phyloP scores from a whole-genome alignment of 2,113 vertebrate genomes.

The Mohoua ochrocephala region DNA sequence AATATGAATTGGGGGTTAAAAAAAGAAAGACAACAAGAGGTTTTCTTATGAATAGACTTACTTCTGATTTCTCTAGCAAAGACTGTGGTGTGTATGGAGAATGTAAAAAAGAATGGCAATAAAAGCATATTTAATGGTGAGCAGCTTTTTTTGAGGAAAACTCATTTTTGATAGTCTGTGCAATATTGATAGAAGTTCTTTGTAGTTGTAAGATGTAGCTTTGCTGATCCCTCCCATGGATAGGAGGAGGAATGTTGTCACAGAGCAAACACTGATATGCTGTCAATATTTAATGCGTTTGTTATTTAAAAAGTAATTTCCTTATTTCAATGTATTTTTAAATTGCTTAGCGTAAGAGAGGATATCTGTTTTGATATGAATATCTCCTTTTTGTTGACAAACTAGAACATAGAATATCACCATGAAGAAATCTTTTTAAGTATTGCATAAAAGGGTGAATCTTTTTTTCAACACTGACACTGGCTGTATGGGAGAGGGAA shows the following conservation, averaged over 20 bases:
- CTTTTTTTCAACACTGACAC: background rate
- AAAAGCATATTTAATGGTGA: background rate
- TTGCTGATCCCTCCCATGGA: constrained; percentile 15
- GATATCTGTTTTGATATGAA: constrained; percentile 9
- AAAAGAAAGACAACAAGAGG: background rate
- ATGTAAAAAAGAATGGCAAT: background rate
- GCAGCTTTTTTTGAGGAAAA: background rate
- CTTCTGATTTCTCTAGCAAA: constrained; percentile 1
- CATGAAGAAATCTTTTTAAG: background rate
- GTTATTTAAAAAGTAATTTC: constrained; percentile 37
- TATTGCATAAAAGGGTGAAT: background rate
- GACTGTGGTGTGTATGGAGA: background rate
- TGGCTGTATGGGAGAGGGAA: background rate
- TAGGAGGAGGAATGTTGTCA: background rate
- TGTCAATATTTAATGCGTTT: constrained; percentile 23
- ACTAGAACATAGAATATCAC: background rate
- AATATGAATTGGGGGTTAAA: background rate
- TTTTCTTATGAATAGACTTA: background rate
- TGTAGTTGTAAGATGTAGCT: background rate
- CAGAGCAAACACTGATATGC: background rate
- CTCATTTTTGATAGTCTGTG: background rate
- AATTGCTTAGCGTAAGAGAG: background rate
- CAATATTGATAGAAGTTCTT: background rate
- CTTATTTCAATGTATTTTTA: constrained; percentile 35
- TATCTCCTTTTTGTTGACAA: constrained; percentile 42